phyloP scores from a whole-genome alignment of 2,797 vertebrate genomes.

The Protonibea diacanthus region DNA sequence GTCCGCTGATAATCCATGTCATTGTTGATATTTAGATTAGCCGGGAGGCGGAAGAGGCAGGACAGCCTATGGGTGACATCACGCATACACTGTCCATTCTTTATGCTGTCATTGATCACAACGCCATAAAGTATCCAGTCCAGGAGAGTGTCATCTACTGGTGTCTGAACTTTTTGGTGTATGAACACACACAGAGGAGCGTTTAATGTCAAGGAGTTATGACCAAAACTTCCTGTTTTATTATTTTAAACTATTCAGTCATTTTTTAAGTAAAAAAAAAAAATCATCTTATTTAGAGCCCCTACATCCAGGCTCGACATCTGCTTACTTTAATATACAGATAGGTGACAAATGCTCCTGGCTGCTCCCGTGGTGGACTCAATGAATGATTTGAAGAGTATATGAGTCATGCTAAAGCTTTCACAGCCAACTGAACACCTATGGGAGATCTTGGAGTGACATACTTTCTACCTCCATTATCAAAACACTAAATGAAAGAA shows the following conservation, averaged over 20 bases:
- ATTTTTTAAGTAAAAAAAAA: background rate
- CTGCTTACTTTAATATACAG: background rate
- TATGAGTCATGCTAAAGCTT: background rate
- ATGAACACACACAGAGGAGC: constrained; percentile 11
- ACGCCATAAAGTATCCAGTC: constrained; percentile 5
- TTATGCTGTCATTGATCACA: no score
- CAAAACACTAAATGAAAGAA: background rate
- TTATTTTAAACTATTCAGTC: background rate
- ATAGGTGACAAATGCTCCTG: constrained; percentile 9
- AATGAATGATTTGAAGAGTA: background rate
- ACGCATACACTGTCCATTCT: no score
- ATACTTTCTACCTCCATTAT: background rate
- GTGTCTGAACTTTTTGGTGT: background rate
- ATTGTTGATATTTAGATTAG: no score
- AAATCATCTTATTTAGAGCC: constrained; percentile 14
- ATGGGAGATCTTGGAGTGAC: background rate
- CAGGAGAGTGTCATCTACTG: background rate
- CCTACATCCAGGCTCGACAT: background rate
- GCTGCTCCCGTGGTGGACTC: background rate
- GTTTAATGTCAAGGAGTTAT: constrained; percentile 1
- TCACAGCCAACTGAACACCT: background rate
- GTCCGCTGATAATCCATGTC: no score
- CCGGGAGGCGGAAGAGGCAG: no score
- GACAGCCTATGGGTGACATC: no score
- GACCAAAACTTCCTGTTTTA: background rate